A percentile compares a stretch with the other conserved stretches of the same genome.
Evolutionary conservation across 2,888 invertebrate genomes (phyloP).

Genomic region (Tetrapedia diversipes): DNA sequence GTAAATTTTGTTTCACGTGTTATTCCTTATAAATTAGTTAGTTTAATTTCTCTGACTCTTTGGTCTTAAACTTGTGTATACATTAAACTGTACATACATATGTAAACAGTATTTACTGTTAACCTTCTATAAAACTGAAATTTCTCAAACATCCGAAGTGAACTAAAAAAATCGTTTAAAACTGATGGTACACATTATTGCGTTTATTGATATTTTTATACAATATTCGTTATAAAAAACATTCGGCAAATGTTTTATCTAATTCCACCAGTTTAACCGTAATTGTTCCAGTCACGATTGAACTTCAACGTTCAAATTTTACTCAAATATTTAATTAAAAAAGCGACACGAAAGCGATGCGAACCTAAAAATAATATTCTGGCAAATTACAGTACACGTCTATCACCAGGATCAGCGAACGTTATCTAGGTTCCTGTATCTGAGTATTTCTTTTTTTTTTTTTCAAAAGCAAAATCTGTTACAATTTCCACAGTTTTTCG

Average conservation of each 20-base stretch:
- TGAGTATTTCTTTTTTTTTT: background rate
- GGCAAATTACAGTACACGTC: constrained; percentile 3
- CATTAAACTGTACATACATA: too few relatives aligned
- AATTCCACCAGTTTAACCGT: too few relatives aligned
- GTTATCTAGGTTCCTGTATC: constrained; percentile 16
- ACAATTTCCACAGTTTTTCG: constrained; percentile 30
- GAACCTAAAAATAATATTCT: constrained; percentile 6
- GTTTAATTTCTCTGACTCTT: too few relatives aligned
- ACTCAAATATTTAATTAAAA: background rate
- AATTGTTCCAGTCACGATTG: too few relatives aligned
- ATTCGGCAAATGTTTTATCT: background rate
- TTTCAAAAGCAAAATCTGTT: constrained; percentile 1
- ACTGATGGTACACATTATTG: background rate
- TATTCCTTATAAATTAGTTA: too few relatives aligned
- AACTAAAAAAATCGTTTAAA: background rate
- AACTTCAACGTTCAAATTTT: background rate
- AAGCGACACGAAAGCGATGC: background rate
- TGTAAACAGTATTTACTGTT: background rate
- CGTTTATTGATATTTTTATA: too few relatives aligned
- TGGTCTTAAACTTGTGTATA: too few relatives aligned
- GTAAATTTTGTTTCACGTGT: too few relatives aligned
- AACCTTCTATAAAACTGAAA: background rate
- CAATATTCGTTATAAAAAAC: too few relatives aligned
- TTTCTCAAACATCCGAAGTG: background rate
- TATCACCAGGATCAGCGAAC: background rate